Conservation (phyloP, 2,797 vertebrate species). For the Threskiornis aethiopicus region DNA sequence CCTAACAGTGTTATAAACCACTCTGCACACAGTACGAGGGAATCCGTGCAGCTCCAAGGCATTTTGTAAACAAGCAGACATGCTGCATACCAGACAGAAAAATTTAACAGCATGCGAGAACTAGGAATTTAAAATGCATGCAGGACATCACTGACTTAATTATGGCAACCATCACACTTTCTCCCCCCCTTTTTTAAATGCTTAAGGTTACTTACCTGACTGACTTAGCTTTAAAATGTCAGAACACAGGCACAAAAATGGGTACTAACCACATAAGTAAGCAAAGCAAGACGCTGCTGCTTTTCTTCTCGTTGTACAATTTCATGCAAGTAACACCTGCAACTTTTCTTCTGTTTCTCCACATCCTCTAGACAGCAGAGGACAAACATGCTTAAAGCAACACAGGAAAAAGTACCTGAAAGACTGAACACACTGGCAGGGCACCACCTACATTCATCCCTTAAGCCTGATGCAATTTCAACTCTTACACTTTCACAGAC, state of each 20-base stretch:
- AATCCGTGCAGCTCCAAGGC: not conserved
- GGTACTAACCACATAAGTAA: not conserved
- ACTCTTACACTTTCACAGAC: not conserved
- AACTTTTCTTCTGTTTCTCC: not conserved
- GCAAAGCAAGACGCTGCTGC: not conserved
- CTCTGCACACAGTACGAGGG: not conserved
- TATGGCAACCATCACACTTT: not conserved
- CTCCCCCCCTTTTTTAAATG: not conserved
- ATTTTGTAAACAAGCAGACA: conserved; percentile 1
- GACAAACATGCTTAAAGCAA: not conserved
- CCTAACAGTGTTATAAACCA: not conserved
- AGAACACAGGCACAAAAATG: not conserved
- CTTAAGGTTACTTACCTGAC: not conserved
- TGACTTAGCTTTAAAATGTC: not conserved
- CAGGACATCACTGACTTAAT: not conserved
- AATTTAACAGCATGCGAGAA: not conserved
- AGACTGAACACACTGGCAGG: not conserved
- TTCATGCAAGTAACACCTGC: not conserved
- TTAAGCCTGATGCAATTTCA: not conserved
- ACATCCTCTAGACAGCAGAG: not conserved
- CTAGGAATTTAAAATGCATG: not conserved
- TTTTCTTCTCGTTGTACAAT: not conserved
- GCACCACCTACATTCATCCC: not conserved
- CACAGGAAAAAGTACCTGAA: not conserved
- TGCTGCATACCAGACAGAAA: not conserved